These are phyloP conservation scores for Helogale parvula DNA, from an alignment of 2,113 vertebrate species.

Conservation along the genomic window DNA sequence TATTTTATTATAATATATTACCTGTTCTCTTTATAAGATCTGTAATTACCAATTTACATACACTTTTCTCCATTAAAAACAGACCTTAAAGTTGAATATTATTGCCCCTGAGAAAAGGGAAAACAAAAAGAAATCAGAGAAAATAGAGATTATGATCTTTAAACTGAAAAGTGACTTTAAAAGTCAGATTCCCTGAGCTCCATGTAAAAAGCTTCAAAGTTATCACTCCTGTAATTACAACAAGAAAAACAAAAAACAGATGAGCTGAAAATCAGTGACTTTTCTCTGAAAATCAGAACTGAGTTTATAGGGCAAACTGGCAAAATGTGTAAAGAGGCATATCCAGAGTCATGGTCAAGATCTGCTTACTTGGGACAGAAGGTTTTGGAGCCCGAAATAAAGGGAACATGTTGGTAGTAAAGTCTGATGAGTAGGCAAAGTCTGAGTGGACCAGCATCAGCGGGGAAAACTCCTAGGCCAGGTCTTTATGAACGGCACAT, in stretches of 20 bases:
- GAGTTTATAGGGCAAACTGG: background rate
- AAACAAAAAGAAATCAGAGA: background rate
- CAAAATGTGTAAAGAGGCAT: too few species aligned
- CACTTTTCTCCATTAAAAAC: background rate
- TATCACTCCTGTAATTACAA: background rate
- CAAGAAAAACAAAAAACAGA: background rate
- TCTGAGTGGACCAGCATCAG: too few species aligned
- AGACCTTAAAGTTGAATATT: background rate
- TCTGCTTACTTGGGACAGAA: background rate
- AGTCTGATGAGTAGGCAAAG: background rate
- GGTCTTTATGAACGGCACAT: background rate
- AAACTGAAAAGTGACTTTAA: background rate
- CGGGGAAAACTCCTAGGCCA: background rate
- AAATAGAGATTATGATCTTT: background rate
- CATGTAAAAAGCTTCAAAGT: background rate
- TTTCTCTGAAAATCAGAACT: background rate
- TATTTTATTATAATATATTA: background rate
- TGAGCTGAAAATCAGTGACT: background rate
- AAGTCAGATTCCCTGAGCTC: background rate
- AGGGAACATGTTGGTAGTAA: background rate
- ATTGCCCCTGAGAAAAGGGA: background rate
- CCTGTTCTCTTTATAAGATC: background rate
- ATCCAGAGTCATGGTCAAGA: background rate
- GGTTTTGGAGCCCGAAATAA: rapidly evolving
- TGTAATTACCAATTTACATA: background rate